Conservation (phyloP, 1,140 invertebrate genomes). For the Kradibia gibbosae region DNA sequence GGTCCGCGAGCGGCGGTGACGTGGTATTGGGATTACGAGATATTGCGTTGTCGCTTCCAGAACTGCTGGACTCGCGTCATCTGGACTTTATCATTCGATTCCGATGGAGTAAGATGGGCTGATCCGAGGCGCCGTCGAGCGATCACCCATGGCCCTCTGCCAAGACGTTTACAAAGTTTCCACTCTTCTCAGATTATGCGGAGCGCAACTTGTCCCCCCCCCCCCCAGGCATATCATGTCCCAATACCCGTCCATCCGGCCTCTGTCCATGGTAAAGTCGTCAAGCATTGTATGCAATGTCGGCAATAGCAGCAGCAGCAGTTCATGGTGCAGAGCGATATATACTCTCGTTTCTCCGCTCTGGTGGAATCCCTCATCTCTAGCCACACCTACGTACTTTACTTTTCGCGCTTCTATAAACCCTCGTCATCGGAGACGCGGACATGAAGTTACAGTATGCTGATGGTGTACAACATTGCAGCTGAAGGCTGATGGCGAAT, state of each 20-base stretch:
- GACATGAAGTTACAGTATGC: background rate
- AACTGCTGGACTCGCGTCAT: conserved; percentile 34
- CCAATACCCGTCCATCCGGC: background rate
- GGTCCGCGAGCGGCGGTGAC: background rate
- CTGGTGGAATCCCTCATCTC: background rate
- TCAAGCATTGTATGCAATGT: conserved; percentile 30
- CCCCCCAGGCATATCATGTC: too few relatives aligned
- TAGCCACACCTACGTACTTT: background rate
- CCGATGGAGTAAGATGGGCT: conserved; percentile 35
- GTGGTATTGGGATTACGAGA: background rate
- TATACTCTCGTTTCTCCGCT: too few relatives aligned
- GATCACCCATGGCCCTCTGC: conserved; percentile 3
- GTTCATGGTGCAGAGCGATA: background rate
- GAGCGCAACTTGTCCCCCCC: too few relatives aligned
- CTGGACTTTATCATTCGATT: conserved; percentile 51
- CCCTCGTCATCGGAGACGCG: conserved; percentile 55
- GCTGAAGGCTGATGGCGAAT: background rate
- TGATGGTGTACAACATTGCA: background rate
- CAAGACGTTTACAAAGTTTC: conserved; percentile 48
- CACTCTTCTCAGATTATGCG: background rate
- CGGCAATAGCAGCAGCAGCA: too few relatives aligned
- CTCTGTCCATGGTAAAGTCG: conserved; percentile 20
- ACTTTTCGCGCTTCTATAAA: conserved; percentile 53
- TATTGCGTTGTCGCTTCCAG: background rate
- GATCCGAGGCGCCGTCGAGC: background rate